Evolutionary conservation across 53 echinoderm and acorn worm genomes (phyloP).

Genomic region (Apostichopus leukothele): DNA sequence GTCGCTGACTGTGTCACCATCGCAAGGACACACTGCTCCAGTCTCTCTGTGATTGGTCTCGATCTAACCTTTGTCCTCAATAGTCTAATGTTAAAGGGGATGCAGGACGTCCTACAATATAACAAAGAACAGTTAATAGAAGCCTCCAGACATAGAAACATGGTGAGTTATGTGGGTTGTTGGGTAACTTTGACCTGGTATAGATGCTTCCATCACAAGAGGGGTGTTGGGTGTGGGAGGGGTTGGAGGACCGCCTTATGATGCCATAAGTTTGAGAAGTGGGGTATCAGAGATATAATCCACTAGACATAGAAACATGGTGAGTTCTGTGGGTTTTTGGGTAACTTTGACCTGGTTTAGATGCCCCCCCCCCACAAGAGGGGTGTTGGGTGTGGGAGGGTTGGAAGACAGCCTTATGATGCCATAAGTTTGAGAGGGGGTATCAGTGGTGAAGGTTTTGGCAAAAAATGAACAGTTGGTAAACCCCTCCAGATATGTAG

Average conservation of each 20-base stretch:
- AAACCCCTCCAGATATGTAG: no score
- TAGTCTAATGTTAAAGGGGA: conserved; percentile 77
- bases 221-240: not conserved
- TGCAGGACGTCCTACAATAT: conserved; percentile 74
- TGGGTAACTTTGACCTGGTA: not conserved
- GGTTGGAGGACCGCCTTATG: not conserved
- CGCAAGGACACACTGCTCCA: conserved; percentile 76
- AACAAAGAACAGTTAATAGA: conserved; percentile 97
- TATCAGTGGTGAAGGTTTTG: no score
- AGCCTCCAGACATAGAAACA: conserved; percentile 88
- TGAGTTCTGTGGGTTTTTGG: conserved; percentile 45
- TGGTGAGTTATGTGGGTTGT: conserved; percentile 59
- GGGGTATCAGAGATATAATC: no score
- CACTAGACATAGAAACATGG: conserved; percentile 91
- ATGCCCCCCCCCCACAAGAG: no score
- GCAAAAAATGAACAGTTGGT: no score
- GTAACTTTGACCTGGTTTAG: not conserved
- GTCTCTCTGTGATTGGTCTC: conserved; percentile 78
- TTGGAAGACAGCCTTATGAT: not conserved
- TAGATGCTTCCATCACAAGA: not conserved
- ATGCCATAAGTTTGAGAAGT: no score
- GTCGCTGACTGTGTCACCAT: conserved; percentile 85
- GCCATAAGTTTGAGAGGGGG: no score
- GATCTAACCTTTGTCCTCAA: conserved; percentile 89
- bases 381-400: no score